These are phyloP conservation scores for Polia nebulosa DNA, from an alignment of 2,888 invertebrate species.

Conservation along the genomic window DNA sequence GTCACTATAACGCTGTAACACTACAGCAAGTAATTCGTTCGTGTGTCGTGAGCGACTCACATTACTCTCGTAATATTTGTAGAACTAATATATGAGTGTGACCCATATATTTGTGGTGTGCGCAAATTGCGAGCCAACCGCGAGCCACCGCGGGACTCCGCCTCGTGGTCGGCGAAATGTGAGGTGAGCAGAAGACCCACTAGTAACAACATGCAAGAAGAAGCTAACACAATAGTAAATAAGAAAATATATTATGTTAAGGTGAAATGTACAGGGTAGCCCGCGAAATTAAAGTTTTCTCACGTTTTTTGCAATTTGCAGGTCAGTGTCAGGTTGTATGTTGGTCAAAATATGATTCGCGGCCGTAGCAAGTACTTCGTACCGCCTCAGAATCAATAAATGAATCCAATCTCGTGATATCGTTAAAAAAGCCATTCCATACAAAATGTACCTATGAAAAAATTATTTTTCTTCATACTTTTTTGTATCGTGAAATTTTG, in stretches of 20 bases:
- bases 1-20: constrained; percentile 55
- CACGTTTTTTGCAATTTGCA: too few species aligned
- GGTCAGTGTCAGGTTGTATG: too few species aligned
- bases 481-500: too few species aligned
- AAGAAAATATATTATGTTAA: background rate
- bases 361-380: too few species aligned
- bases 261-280: too few species aligned
- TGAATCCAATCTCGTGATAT: too few species aligned
- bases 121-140: constrained; percentile 30
- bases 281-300: too few species aligned
- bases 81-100: constrained; percentile 53
- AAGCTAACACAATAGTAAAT: background rate
- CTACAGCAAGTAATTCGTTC: constrained; percentile 65
- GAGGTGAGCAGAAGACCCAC: background rate
- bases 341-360: too few species aligned
- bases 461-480: too few species aligned
- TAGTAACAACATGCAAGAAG: background rate
- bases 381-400: too few species aligned
- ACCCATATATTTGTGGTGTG: constrained; percentile 59
- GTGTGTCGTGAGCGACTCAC: constrained; percentile 60
- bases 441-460: too few species aligned
- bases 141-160: constrained; percentile 24
- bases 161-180: background rate
- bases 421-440: too few species aligned
- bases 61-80: constrained; percentile 65